Conservation (phyloP, 2,888 invertebrate genomes). For the Cheilosia grossa region DNA sequence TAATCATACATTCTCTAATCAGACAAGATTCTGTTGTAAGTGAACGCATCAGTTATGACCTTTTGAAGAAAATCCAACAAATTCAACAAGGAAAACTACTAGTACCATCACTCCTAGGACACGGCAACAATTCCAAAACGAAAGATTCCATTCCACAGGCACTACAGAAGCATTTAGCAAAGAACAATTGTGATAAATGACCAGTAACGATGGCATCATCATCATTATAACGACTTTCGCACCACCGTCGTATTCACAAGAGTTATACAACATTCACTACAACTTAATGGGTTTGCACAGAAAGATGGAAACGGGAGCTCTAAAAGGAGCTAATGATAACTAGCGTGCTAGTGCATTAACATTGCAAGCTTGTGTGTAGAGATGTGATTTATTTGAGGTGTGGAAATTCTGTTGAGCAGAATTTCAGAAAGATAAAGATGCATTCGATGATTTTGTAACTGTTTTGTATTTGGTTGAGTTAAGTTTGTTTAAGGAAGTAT, state of each 20-base stretch:
- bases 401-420: conserved; percentile 40
- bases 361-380: conserved; percentile 10
- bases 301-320: conserved; percentile 30
- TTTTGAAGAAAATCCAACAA: conserved; percentile 89
- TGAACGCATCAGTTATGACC: conserved; percentile 95
- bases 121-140: conserved; percentile 90
- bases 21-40: conserved; percentile 95
- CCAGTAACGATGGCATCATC: conserved; percentile 42
- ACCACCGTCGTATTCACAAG: conserved; percentile 52
- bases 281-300: conserved; percentile 45
- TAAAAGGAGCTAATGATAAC: conserved; percentile 1
- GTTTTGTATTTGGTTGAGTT: conserved; percentile 56
- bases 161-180: conserved; percentile 85
- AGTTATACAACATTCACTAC: conserved; percentile 44
- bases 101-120: conserved; percentile 91
- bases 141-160: conserved; percentile 93
- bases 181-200: conserved; percentile 78
- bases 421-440: conserved; percentile 22
- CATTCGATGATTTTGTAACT: conserved; percentile 54
- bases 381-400: conserved; percentile 12
- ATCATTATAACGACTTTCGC: conserved; percentile 37
- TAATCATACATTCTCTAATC: conserved; percentile 74
- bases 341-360: conserved; percentile 43
- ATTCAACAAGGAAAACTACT: conserved; percentile 89
- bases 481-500: conserved; percentile 55